These are phyloP conservation scores for Nerophis ophidion DNA, from an alignment of 2,113 vertebrate species.

Conservation along the genomic window DNA sequence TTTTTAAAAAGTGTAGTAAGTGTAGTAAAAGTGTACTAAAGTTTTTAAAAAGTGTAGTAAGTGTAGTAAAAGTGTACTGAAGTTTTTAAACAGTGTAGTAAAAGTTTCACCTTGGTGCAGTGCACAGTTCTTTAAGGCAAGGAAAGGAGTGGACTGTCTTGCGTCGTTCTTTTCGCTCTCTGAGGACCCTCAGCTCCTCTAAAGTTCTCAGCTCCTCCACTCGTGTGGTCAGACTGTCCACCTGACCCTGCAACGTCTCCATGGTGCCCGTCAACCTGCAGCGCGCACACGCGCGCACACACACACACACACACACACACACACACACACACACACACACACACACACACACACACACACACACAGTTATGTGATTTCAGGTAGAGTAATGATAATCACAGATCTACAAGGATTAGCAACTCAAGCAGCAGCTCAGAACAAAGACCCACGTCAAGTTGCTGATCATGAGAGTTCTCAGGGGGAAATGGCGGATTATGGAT, in stretches of 20 bases:
- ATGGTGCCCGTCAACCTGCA: constrained; percentile 85
- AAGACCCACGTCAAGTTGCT: constrained; percentile 13
- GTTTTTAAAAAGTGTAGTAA: too few species aligned
- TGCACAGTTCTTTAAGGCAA: constrained; percentile 90
- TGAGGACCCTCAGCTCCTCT: constrained; percentile 82
- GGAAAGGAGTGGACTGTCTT: constrained; percentile 93
- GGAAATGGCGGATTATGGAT: background rate
- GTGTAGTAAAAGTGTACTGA: background rate
- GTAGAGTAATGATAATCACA: too few species aligned
- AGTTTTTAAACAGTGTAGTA: too few species aligned
- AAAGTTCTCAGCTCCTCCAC: constrained; percentile 86
- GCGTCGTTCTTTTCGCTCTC: constrained; percentile 86
- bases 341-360: background rate
- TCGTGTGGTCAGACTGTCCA: constrained; percentile 85
- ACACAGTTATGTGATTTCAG: background rate
- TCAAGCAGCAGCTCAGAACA: constrained; percentile 27
- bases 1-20: too few species aligned
- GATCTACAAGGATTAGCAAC: constrained; percentile 5
- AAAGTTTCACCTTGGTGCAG: constrained; percentile 75
- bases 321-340: too few species aligned
- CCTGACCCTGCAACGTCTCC: constrained; percentile 86
- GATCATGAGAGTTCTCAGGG: constrained; percentile 11
- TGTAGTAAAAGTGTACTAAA: too few species aligned
- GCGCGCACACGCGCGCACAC: constrained; percentile 5
- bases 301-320: too few species aligned